Evolutionary conservation across 2,113 vertebrate genomes (phyloP).

Genomic region (Trematomus loennbergii): DNA sequence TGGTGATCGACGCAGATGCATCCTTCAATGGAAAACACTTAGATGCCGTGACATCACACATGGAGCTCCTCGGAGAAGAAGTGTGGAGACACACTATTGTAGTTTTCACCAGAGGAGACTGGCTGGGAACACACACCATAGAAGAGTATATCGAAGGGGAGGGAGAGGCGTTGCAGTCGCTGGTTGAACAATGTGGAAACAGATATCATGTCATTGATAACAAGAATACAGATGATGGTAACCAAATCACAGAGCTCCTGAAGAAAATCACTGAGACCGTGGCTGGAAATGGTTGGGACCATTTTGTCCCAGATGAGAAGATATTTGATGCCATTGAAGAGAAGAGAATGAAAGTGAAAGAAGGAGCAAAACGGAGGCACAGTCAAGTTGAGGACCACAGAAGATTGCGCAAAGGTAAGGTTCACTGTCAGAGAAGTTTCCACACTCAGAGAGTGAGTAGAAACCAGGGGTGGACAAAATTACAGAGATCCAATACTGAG

Average conservation of each 20-base stretch:
- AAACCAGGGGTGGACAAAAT: too few species aligned
- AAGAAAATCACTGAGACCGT: constrained; percentile 53
- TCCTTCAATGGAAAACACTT: constrained; percentile 51
- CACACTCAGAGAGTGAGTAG: too few species aligned
- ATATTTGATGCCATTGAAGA: constrained; percentile 14
- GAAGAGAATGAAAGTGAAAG: constrained; percentile 14
- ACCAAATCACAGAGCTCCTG: constrained; percentile 58
- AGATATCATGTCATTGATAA: constrained; percentile 68
- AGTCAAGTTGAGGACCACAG: constrained; percentile 8
- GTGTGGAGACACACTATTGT: constrained; percentile 59
- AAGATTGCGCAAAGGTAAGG: constrained; percentile 18
- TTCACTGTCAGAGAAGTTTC: background rate
- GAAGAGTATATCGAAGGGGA: constrained; percentile 63
- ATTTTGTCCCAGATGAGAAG: constrained; percentile 47
- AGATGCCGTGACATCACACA: constrained; percentile 36
- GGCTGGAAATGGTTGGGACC: constrained; percentile 18
- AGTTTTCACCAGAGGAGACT: constrained; percentile 66
- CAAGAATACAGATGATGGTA: constrained; percentile 37
- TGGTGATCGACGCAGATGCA: constrained; percentile 60
- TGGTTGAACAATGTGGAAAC: constrained; percentile 60
- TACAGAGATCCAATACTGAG: too few species aligned
- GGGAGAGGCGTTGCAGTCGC: constrained; percentile 45
- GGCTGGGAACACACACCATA: constrained; percentile 47
- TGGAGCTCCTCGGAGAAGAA: constrained; percentile 54
- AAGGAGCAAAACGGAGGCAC: constrained; percentile 38